These are phyloP conservation scores for Peucedramus taeniatus DNA, from an alignment of 2,113 vertebrate genomes.

Conservation along the genomic window DNA sequence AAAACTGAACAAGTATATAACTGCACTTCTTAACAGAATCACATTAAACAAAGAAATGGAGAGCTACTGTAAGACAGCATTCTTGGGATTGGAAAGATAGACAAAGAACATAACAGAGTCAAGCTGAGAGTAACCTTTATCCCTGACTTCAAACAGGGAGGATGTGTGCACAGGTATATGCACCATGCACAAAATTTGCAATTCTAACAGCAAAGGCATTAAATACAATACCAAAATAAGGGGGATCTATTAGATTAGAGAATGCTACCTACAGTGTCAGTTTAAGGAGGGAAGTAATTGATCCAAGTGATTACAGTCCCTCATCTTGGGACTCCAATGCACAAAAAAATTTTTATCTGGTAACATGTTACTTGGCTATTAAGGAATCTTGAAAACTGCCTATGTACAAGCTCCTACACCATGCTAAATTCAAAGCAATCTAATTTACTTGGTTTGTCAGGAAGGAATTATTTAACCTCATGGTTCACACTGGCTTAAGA, in stretches of 20 bases:
- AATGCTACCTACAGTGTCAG: neutral
- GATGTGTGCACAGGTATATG: fast-evolving
- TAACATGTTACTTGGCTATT: neutral
- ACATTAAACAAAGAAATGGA: neutral
- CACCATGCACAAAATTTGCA: neutral
- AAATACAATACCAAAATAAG: neutral
- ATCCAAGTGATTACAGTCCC: neutral
- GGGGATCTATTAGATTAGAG: neutral
- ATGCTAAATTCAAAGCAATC: neutral
- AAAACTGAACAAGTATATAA: neutral
- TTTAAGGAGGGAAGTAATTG: neutral
- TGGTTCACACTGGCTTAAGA: neutral
- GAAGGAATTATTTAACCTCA: neutral
- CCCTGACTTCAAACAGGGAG: neutral
- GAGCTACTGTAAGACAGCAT: neutral
- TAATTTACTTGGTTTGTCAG: neutral
- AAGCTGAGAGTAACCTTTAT: neutral
- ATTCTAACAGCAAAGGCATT: neutral
- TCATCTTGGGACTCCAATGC: neutral
- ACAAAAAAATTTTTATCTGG: neutral
- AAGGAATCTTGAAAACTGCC: neutral
- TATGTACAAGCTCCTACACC: neutral
- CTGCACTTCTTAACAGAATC: neutral
- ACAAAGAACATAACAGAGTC: neutral
- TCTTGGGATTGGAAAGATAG: neutral